These are phyloP conservation scores for Cerastoderma edule DNA, from an alignment of 2,888 invertebrate species.

Conservation along the genomic window DNA sequence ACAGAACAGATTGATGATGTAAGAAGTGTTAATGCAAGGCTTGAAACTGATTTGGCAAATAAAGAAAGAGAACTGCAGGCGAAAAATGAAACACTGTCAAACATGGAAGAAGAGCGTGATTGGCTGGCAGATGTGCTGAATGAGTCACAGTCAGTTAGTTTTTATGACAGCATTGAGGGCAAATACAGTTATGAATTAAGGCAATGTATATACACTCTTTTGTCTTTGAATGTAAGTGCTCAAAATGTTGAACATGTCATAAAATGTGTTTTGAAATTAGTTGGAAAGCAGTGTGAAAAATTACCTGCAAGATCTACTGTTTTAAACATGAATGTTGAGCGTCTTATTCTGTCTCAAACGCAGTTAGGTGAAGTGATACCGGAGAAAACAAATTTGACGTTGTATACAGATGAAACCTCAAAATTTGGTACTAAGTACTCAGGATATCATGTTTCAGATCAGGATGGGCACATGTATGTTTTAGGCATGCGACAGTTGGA, in stretches of 20 bases:
- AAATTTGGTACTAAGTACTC: conserved; percentile 44
- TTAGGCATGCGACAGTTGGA: conserved; percentile 33
- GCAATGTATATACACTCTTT: conserved; percentile 34
- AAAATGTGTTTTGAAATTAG: conserved; percentile 32
- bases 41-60: neutral
- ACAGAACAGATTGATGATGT: conserved; percentile 13
- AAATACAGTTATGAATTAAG: conserved; percentile 36
- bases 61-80: neutral
- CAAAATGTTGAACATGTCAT: conserved; percentile 27
- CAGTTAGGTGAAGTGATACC: conserved; percentile 33
- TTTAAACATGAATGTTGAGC: conserved; percentile 40
- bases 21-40: neutral
- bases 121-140: conserved; percentile 16
- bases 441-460: conserved; percentile 41
- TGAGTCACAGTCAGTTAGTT: neutral
- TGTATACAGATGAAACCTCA: conserved; percentile 45
- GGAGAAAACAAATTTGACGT: conserved; percentile 19
- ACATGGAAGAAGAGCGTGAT: neutral
- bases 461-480: conserved; percentile 33
- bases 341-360: conserved; percentile 37
- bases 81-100: neutral
- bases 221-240: conserved; percentile 30
- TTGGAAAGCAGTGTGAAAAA: conserved; percentile 24
- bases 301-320: conserved; percentile 36
- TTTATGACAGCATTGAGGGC: conserved; percentile 12